Percentiles rank a stretch among this genome's conserved stretches.
Evolutionary conservation across 2,888 invertebrate species (phyloP).

Genomic region (Ormyrus nitidulus): DNA sequence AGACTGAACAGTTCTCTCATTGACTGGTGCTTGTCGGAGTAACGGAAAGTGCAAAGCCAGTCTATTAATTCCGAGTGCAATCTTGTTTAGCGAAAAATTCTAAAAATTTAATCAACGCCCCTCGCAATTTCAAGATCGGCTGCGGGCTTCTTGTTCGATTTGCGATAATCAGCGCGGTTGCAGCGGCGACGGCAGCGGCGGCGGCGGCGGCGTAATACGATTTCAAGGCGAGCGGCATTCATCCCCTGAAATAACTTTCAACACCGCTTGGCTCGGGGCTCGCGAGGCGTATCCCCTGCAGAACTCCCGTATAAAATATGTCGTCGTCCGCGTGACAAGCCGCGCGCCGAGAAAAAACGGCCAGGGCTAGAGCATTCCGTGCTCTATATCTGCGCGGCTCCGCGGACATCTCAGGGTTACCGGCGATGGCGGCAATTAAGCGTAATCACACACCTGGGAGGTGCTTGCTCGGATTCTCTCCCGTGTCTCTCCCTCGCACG

Average conservation of each 20-base stretch:
- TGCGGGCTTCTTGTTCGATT: not conserved
- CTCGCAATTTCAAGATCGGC: too few relatives aligned
- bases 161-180: not conserved
- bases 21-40: not conserved
- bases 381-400: constrained; percentile 25
- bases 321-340: constrained; percentile 30
- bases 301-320: constrained; percentile 24
- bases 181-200: not conserved
- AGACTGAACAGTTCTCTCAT: not conserved
- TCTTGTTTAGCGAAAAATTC: too few relatives aligned
- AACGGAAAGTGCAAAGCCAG: not conserved
- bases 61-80: too few relatives aligned
- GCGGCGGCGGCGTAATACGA: too few relatives aligned
- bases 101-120: too few relatives aligned
- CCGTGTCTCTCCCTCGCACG: not conserved
- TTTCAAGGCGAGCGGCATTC: not conserved
- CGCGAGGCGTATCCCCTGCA: not conserved
- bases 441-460: constrained; percentile 66
- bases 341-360: constrained; percentile 26
- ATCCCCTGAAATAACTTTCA: constrained; percentile 11
- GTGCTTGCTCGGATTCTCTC: constrained; percentile 22
- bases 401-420: constrained; percentile 54
- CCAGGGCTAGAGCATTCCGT: not conserved
- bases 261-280: not conserved
- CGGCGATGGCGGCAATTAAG: constrained; percentile 63